Evolutionary conservation across 37 sponge, comb jelly and placozoan species (phyloP).

Genomic region (Ianthella basta): DNA sequence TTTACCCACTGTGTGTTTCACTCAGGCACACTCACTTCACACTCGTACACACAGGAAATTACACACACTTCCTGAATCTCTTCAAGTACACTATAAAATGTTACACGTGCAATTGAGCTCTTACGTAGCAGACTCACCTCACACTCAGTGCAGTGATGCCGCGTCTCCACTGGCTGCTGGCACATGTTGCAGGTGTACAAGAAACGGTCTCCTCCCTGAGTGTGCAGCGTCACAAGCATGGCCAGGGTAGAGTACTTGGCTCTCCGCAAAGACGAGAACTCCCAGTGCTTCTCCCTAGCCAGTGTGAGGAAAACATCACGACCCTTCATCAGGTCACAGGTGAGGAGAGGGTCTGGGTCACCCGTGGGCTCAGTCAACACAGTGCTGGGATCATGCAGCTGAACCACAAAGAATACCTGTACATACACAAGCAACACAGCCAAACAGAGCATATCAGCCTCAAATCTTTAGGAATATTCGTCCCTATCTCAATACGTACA

Average conservation of each 20-base stretch:
- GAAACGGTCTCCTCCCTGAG: conserved; percentile 80
- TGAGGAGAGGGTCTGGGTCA: conserved; percentile 86
- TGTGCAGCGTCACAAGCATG: conserved; percentile 90
- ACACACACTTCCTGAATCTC: too few species aligned
- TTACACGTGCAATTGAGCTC: too few species aligned
- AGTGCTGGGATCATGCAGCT: conserved; percentile 64
- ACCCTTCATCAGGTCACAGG: conserved; percentile 98
- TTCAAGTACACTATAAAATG: too few species aligned
- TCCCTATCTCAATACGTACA: too few species aligned
- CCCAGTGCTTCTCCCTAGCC: conserved; percentile 93
- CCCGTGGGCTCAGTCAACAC: conserved; percentile 43
- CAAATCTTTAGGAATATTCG: too few species aligned
- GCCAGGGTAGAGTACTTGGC: conserved; percentile 92
- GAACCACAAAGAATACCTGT: conserved; percentile 94
- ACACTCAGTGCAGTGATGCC: conserved; percentile 95
- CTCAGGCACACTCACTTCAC: too few species aligned
- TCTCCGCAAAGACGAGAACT: conserved; percentile 95
- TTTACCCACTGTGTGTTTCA: too few species aligned
- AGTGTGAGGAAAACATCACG: conserved; percentile 94
- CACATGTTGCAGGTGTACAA: conserved; percentile 97
- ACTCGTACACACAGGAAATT: too few species aligned
- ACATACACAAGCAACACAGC: too few species aligned
- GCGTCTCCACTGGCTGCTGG: conserved; percentile 79
- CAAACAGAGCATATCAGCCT: too few species aligned
- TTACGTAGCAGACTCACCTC: conserved; percentile 76